Base-by-base conservation (phyloP, 2,797 vertebrate species). In the Acanthopagrus latus region DNA sequence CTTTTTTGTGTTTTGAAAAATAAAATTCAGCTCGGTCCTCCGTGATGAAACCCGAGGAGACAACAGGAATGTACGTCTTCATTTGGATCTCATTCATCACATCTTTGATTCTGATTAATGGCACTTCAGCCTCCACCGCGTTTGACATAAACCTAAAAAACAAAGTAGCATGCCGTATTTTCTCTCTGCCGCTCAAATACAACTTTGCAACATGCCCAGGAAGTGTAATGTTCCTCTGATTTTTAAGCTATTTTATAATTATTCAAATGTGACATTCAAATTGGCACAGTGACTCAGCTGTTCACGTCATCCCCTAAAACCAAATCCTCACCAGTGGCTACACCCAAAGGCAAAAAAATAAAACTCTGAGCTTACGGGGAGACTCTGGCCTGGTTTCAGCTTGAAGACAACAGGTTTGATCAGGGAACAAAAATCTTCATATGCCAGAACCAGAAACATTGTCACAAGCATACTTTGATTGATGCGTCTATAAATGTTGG, bases 1-100 rank as follows among this genome's bases (percentile, higher is more conserved):
- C 60, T 65, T 63, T 20, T 50, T 73, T 41, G 51, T 56, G 8
- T 10, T 38, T 78, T 83, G 56, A 64, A 64, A 63, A 64, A 78
- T 69, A 41, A 44, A 62, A 48, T 25, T 66, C 66, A 21, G 44
- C 58, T n/a, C 60, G 20, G 46, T 69, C 47, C 41, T 75, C 12
- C 4, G 1, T 54, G 25, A 51, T 63, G 25, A 78, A 60, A 64
- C 76, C 44, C 33, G 48, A 11, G 56, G 3, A 64, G 58, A 46
- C 58, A 78, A 47, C 43, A 41, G 18, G 41, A 51, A 46, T 50
- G 46, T 79, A 41, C 46, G 20, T 41, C 6, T 58, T 17, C 7
- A 9, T 59, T 47, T 44, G 33, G 6, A 23, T 50, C 23, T 59
- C 27, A 1, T 17, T 41, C 17, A 44, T 41, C 50, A 16, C 13